Conservation (phyloP, 1,140 invertebrate species). For the Penaeus vannamei region DNA sequence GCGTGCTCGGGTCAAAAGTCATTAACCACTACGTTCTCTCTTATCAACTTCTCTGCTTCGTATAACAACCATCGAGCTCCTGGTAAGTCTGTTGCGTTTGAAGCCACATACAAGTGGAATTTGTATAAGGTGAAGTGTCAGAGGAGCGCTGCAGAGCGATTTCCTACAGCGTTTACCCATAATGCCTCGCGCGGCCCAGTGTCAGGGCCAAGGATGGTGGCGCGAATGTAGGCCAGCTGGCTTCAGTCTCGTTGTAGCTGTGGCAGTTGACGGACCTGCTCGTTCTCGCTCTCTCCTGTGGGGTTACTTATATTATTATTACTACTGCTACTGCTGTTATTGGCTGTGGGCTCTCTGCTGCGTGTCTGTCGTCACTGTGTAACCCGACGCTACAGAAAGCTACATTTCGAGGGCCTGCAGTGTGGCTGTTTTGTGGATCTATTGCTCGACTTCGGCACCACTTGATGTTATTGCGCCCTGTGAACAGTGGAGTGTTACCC, state of each 20-base stretch:
- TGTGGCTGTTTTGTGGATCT: slow-evolving; percentile 14
- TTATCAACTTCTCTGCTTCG: no score
- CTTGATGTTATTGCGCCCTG: background rate
- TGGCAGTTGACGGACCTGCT: slow-evolving; percentile 46
- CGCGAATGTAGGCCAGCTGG: slow-evolving; percentile 55
- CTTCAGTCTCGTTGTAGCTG: slow-evolving; percentile 57
- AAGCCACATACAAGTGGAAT: no score
- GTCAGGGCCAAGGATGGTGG: slow-evolving; percentile 62
- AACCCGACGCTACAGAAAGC: background rate
- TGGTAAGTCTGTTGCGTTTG: no score
- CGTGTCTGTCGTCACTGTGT: no score
- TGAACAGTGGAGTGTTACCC: slow-evolving; percentile 23
- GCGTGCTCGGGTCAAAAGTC: no score
- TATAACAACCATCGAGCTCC: no score
- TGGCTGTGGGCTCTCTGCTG: background rate
- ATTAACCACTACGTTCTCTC: no score
- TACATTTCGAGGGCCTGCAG: background rate
- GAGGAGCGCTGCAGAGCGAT: no score
- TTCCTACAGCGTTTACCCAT: no score
- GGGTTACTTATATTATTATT: slow-evolving; percentile 41
- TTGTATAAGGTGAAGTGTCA: no score
- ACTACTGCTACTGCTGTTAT: slow-evolving; percentile 39
- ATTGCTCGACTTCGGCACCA: background rate
- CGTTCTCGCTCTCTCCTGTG: slow-evolving; percentile 48
- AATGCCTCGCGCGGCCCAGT: slow-evolving; percentile 30